A percentile compares a stretch with the other conserved stretches of the same genome.
These are phyloP conservation scores for Drosophila serrata DNA, from an alignment of 1,140 invertebrate genomes.

Conservation along the genomic window DNA sequence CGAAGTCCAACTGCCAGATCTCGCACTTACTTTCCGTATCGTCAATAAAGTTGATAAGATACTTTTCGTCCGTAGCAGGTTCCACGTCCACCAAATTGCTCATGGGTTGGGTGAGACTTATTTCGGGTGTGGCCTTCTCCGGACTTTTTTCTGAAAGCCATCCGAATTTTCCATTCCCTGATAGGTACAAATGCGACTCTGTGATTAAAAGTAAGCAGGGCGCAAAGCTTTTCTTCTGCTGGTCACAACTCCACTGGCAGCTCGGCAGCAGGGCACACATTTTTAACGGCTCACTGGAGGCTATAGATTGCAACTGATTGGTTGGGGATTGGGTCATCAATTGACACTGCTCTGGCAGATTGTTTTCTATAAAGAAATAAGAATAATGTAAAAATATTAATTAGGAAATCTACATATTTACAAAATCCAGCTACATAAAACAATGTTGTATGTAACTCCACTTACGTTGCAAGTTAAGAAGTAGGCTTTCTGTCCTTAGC, in stretches of 20 bases:
- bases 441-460: not conserved
- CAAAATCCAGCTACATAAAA: not conserved
- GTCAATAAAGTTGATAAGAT: slow-evolving; percentile 74
- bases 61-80: slow-evolving; percentile 62
- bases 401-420: not conserved
- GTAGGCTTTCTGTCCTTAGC: slow-evolving; percentile 69
- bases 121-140: slow-evolving; percentile 51
- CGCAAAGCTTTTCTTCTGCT: slow-evolving; percentile 70
- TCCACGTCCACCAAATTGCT: slow-evolving; percentile 87
- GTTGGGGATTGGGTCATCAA: slow-evolving; percentile 80
- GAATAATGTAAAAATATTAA: not conserved
- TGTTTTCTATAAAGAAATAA: slow-evolving; percentile 68
- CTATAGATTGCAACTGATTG: slow-evolving; percentile 55
- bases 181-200: slow-evolving; percentile 72
- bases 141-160: slow-evolving; percentile 77
- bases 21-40: slow-evolving; percentile 77
- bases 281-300: slow-evolving; percentile 71
- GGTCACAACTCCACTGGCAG: slow-evolving; percentile 77
- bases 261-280: slow-evolving; percentile 85
- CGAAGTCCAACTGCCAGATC: slow-evolving; percentile 75
- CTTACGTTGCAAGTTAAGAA: slow-evolving; percentile 69
- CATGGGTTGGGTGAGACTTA: slow-evolving; percentile 85
- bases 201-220: slow-evolving; percentile 82
- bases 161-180: slow-evolving; percentile 83
- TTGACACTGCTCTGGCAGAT: slow-evolving; percentile 85